Evolutionary conservation across 1,140 invertebrate species (phyloP).

Genomic region (Heliconius hewitsoni): DNA sequence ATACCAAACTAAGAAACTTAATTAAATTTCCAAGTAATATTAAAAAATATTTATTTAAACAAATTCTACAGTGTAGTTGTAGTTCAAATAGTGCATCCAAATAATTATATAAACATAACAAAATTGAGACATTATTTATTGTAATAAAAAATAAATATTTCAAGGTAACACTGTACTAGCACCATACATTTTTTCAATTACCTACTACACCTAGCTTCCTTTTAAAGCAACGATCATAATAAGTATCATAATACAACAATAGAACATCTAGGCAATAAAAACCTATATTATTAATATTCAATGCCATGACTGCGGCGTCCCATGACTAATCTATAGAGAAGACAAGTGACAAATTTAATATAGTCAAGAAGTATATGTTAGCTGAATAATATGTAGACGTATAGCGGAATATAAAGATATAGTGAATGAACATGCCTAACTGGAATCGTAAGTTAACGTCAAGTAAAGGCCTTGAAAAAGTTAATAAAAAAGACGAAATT

Average conservation of each 20-base stretch:
- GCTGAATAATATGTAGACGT: constrained; percentile 8
- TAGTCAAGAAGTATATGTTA: constrained; percentile 4
- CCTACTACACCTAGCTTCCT: background rate
- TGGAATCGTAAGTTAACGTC: too few relatives aligned
- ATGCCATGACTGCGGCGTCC: constrained; percentile 21
- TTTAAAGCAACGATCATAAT: background rate
- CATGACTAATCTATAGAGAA: constrained; percentile 33
- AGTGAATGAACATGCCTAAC: too few relatives aligned
- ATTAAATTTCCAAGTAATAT: background rate
- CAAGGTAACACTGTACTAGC: background rate
- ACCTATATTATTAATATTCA: constrained; percentile 29
- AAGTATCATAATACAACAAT: constrained; percentile 2
- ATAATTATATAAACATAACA: too few relatives aligned
- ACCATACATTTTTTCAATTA: background rate
- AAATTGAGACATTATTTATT: too few relatives aligned
- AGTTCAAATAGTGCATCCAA: too few relatives aligned
- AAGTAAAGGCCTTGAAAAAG: too few relatives aligned
- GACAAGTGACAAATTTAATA: constrained; percentile 6
- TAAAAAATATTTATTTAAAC: too few relatives aligned
- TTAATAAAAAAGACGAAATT: too few relatives aligned
- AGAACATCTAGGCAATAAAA: constrained; percentile 15
- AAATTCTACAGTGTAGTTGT: too few relatives aligned
- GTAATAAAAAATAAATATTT: background rate
- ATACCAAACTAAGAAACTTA: too few relatives aligned
- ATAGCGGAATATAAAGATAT: background rate